Percentiles rank a stretch among this genome's conserved stretches.
Conservation (phyloP, 2,797 vertebrate species). For the Cephalopachus bancanus region DNA sequence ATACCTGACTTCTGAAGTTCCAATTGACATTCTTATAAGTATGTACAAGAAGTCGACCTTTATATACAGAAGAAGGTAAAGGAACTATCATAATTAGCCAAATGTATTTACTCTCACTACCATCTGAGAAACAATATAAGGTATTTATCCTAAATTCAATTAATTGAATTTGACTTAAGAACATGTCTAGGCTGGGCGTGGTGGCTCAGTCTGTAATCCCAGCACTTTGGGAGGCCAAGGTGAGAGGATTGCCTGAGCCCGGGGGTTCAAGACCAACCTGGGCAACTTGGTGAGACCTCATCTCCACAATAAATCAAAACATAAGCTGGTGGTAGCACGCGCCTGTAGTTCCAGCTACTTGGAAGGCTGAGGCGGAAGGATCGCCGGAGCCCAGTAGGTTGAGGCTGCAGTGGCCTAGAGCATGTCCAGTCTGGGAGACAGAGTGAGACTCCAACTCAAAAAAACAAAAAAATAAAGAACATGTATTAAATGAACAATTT, state of each 20-base stretch:
- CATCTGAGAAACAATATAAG: conserved; percentile 5
- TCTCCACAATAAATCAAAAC: background rate
- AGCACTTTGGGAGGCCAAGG: background rate
- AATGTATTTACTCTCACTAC: background rate
- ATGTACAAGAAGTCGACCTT: background rate
- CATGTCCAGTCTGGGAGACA: background rate
- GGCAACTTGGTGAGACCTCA: background rate
- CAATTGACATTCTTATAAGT: background rate
- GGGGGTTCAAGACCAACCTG: background rate
- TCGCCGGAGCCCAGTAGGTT: background rate
- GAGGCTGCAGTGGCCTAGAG: background rate
- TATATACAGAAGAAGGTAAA: background rate
- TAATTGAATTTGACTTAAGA: background rate
- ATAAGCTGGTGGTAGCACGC: background rate
- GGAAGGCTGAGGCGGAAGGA: background rate
- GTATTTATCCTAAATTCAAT: conserved; percentile 7
- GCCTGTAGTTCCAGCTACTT: background rate
- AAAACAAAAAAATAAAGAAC: background rate
- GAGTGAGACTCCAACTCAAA: background rate
- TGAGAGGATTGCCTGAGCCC: background rate
- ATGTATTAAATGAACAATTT: background rate
- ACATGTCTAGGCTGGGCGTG: background rate
- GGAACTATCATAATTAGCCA: background rate
- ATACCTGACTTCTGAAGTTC: background rate
- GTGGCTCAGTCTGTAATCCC: background rate